Evolutionary conservation across 2,888 invertebrate genomes (phyloP), one percentile per base, ranked within the genome.

Genomic region (Papilio protenor): DNA sequence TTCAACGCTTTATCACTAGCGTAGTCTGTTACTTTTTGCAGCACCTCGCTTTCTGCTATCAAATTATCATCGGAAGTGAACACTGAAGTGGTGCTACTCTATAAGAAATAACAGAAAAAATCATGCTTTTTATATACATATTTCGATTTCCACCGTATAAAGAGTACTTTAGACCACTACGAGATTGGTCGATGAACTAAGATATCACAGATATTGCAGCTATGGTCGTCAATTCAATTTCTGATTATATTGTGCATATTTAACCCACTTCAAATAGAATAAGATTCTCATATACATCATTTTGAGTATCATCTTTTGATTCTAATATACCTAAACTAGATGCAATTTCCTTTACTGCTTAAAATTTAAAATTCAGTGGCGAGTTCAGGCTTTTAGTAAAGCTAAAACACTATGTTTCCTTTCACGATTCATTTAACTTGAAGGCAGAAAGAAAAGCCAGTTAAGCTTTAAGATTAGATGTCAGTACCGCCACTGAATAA

Each of bases 1-100:
- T 66, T 73, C 80, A 85, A 85, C 12, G 87, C 11, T 59, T 87
- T 90, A 47, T 86, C 89, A 0, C 76, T 83, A 82, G 88, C 90
- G 81, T 94, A 94, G 79, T 94, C 91, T 0, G 92, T 93, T 76
- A 94, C 85, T 80, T 90, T 91, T 83, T 94, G 92, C 79, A 94
- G 81, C 18, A 92, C 85, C 83, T 94, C 94, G 78, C 93, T 94
- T 76, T 91, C 93, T 0, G 89, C 85, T 1, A 84, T 86, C 5
- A 90, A 75, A 49, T 86, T 84, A 11, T 85, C 85, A 0, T 77
- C 82, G 0, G 84, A 79, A 45, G 85, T 84, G 0, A 76, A 75
- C 74, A 55, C 18, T 0, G 80, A 78, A 0, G 74, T 78, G 21
- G 76, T 75, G 6, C 78, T 79, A 21, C 69, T 80, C 77, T 82